Evolutionary conservation across 2,888 invertebrate genomes (phyloP).

Genomic region (Ophonus ardosiacus): DNA sequence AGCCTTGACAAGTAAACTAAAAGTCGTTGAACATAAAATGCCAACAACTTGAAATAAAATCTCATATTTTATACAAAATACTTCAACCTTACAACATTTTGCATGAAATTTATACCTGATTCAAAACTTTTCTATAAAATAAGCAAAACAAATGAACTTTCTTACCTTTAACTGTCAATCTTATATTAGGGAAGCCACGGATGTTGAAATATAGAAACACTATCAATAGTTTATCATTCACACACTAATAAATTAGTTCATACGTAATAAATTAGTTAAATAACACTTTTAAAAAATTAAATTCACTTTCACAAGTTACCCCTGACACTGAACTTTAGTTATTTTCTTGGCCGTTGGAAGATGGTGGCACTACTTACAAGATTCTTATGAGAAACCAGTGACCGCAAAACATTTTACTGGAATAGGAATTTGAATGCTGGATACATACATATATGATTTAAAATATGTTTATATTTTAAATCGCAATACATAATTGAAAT

Average conservation of each 20-base stretch:
- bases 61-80: conserved; percentile 18
- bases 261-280: conserved; percentile 15
- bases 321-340: conserved; percentile 64
- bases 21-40: conserved; percentile 47
- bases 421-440: not conserved
- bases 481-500: no score
- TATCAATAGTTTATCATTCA: conserved; percentile 17
- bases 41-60: conserved; percentile 57
- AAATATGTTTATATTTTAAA: not conserved
- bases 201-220: conserved; percentile 1
- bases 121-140: not conserved
- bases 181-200: not conserved
- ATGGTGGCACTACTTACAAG: conserved; percentile 57
- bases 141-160: conserved; percentile 7
- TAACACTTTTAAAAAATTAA: conserved; percentile 47
- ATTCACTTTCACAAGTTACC: conserved; percentile 63
- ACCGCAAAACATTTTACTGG: conserved; percentile 24
- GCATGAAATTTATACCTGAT: not conserved
- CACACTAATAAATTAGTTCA: conserved; percentile 42
- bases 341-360: conserved; percentile 19
- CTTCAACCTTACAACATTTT: conserved; percentile 42
- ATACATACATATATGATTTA: not conserved
- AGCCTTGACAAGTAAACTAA: conserved; percentile 54
- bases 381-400: conserved; percentile 28
- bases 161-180: conserved; percentile 52